Percentiles rank a stretch among this genome's conserved stretches.
Evolutionary conservation across 2,113 vertebrate species (phyloP).

Genomic region (Thermophis baileyi): DNA sequence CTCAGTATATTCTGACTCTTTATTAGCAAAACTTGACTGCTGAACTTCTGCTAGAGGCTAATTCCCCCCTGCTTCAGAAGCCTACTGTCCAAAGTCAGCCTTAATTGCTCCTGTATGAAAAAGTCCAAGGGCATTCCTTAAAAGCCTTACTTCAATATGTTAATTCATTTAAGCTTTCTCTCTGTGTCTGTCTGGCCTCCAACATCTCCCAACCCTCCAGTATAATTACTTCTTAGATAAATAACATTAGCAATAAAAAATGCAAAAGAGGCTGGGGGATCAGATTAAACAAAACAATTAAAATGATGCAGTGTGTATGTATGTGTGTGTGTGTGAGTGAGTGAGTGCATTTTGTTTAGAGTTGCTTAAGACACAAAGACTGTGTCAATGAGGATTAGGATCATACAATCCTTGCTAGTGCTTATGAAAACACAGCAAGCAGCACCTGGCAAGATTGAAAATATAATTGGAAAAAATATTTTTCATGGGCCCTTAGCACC

Average conservation of each 20-base stretch:
- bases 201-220: slow-evolving; percentile 8
- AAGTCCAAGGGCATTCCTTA: slow-evolving; percentile 12
- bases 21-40: neutral
- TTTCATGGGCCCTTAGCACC: neutral
- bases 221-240: slow-evolving; percentile 11
- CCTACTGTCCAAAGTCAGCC: neutral
- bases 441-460: slow-evolving; percentile 17
- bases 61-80: slow-evolving; percentile 23
- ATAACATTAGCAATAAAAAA: slow-evolving; percentile 16
- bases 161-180: slow-evolving; percentile 11
- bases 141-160: slow-evolving; percentile 23
- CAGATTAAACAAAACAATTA: slow-evolving; percentile 22
- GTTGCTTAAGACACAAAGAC: neutral
- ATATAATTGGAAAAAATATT: slow-evolving; percentile 19
- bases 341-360: slow-evolving; percentile 11
- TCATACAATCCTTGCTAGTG: neutral
- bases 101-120: slow-evolving; percentile 14
- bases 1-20: neutral
- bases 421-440: neutral
- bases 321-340: no score
- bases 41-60: slow-evolving; percentile 11
- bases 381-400: slow-evolving; percentile 11
- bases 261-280: neutral
- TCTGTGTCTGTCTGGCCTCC: neutral
- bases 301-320: neutral